phyloP scores from a whole-genome alignment of 2,888 invertebrate genomes.

The Latrodectus elegans region DNA sequence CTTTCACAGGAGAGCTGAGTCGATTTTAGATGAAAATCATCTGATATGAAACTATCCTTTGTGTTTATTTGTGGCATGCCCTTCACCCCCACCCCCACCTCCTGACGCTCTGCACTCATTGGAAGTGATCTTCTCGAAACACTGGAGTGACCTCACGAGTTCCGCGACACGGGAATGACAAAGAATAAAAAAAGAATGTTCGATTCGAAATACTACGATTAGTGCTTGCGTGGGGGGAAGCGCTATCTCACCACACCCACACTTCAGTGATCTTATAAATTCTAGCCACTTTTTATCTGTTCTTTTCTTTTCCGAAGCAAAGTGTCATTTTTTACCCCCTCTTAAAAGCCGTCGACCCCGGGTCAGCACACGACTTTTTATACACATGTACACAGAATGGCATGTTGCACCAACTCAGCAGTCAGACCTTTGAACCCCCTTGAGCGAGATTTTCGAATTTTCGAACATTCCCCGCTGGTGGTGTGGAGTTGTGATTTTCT shows the following conservation, averaged over 20 bases:
- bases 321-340: constrained; percentile 9
- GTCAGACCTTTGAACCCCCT: constrained; percentile 53
- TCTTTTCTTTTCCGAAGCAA: not conserved
- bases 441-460: constrained; percentile 5
- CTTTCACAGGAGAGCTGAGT: not conserved
- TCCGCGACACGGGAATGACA: constrained; percentile 3
- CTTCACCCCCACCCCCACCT: constrained; percentile 1
- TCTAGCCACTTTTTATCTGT: not conserved
- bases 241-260: constrained; percentile 52
- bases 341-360: constrained; percentile 33
- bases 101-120: no score
- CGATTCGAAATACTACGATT: not conserved
- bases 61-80: constrained; percentile 27
- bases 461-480: not conserved
- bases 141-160: not conserved
- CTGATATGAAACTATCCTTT: constrained; percentile 20
- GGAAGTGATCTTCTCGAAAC: not conserved
- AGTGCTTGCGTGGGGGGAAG: not conserved
- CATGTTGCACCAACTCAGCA: constrained; percentile 63
- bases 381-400: constrained; percentile 26
- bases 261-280: constrained; percentile 28
- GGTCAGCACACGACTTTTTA: not conserved
- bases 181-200: not conserved
- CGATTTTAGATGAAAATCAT: not conserved
- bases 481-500: not conserved